A percentile compares a stretch with the other conserved stretches of the same genome.
These are phyloP conservation scores for Hyposoter didymator DNA, from an alignment of 2,888 invertebrate species.

Conservation along the genomic window DNA sequence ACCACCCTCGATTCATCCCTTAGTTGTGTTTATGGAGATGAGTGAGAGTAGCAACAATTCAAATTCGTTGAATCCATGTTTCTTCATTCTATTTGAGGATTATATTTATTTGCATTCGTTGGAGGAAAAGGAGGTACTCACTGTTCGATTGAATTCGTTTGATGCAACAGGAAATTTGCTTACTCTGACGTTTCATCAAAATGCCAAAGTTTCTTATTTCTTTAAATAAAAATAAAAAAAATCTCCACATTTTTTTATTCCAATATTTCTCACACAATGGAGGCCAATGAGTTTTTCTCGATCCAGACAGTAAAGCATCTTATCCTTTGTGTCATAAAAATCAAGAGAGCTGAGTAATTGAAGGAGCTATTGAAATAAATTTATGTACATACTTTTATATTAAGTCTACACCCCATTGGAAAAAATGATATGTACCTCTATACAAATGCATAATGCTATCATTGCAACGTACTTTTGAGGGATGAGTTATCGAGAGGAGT, in stretches of 20 bases:
- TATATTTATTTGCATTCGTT: not conserved
- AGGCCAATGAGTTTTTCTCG: not conserved
- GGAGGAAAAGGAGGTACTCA: not conserved
- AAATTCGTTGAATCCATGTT: not conserved
- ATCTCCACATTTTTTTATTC: not conserved
- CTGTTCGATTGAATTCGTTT: not conserved
- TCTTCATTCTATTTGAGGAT: not conserved
- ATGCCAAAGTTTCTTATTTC: not conserved
- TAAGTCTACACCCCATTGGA: constrained; percentile 18
- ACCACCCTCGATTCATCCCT: constrained; percentile 6
- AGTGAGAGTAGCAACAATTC: not conserved
- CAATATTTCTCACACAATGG: not conserved
- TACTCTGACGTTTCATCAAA: not conserved
- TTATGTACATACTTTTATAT: constrained; percentile 13
- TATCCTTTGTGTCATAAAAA: constrained; percentile 15
- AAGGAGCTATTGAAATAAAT: constrained; percentile 16
- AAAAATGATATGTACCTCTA: constrained; percentile 11
- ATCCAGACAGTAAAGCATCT: not conserved
- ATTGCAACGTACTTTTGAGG: constrained; percentile 50
- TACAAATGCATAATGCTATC: constrained; percentile 18
- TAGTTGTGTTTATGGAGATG: not conserved
- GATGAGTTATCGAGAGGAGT: constrained; percentile 35
- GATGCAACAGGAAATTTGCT: not conserved
- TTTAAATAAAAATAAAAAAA: not conserved
- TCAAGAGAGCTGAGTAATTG: constrained; percentile 9